phyloP scores from a whole-genome alignment of 2,888 invertebrate species.

The Eueremaeus valkanovi region DNA sequence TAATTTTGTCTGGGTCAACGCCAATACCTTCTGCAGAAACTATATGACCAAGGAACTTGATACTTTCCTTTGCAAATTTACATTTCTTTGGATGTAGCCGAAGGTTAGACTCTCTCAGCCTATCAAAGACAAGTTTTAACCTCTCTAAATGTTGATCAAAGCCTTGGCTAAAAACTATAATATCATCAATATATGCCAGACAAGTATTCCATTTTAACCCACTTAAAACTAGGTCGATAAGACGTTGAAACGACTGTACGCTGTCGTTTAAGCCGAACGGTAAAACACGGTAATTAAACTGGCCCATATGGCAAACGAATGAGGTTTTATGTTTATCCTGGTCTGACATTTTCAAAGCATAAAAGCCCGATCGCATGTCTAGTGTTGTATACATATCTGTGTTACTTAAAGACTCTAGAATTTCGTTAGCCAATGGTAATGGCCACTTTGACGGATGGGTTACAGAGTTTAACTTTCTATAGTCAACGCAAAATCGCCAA shows the following conservation, averaged over 20 bases:
- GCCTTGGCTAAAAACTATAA: constrained; percentile 44
- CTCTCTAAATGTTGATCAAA: constrained; percentile 44
- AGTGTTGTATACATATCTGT: constrained; percentile 43
- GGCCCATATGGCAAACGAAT: constrained; percentile 46
- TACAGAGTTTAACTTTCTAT: constrained; percentile 47
- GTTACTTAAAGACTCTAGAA: constrained; percentile 40
- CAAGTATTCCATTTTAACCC: constrained; percentile 44
- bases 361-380: constrained; percentile 46
- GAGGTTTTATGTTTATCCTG: constrained; percentile 46
- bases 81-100: constrained; percentile 47
- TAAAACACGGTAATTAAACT: constrained; percentile 48
- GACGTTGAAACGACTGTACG: constrained; percentile 47
- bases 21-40: constrained; percentile 31
- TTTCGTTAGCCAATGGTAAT: constrained; percentile 44
- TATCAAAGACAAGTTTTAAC: constrained; percentile 42
- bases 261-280: constrained; percentile 49
- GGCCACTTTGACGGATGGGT: constrained; percentile 46
- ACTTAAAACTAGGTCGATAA: constrained; percentile 47
- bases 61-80: constrained; percentile 41
- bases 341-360: constrained; percentile 45
- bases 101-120: constrained; percentile 44
- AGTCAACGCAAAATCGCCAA: constrained; percentile 48
- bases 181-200: constrained; percentile 48
- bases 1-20: constrained; percentile 18
- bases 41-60: constrained; percentile 42